Base-by-base conservation (phyloP, 2,888 invertebrate genomes). In the Mesopsocus fuscifrons region DNA sequence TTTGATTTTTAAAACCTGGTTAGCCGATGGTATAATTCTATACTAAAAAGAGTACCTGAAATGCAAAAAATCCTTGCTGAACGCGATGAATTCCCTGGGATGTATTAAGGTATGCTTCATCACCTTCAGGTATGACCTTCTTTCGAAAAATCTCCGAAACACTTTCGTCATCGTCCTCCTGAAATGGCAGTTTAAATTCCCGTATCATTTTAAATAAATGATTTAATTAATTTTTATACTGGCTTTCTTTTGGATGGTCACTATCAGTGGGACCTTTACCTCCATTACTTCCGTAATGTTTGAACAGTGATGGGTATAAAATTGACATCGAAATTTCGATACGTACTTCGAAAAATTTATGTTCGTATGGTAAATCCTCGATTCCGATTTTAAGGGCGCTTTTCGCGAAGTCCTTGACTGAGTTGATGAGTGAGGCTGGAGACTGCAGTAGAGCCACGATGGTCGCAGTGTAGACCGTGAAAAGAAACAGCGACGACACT, bases 371-470 rank as follows among this genome's bases (percentile, higher is more conserved):
- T 1, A 72, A 72, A 49, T 80, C 75, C 51, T 78, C 72, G 0
- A 74, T 74, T 1, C 73, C 79, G 40, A 79, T 64, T 48, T 66
- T 67, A 11, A 81, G 57, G 11, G 77, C 66, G 1, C 79, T 78
- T 46, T 71, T 64, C 2, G 76, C 57, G 18, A 81, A 60, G 54
- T 79, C 77, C 2, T 67, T 61, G 8, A 77, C 54, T 0, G 71
- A 73, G 50, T 66, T 67, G 44, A 81, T 76, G 49, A 72, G 71
- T 2, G 69, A 68, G 1, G 79, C 76, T 20, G 79, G 76, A 0
- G 79, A 76, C 54, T 80, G 79, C 1, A 81, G 62, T 1, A 81
- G 58, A 1, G 78, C 77, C 0, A 81, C 80, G 38, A 81, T 80
- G 52, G 78, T 79, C 0, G 80, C 80, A 1, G 80, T 71, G 53